Percentiles rank a stretch among this genome's conserved stretches.
phyloP scores from a whole-genome alignment of 2,888 invertebrate species.

The Theodoxus fluviatilis region DNA sequence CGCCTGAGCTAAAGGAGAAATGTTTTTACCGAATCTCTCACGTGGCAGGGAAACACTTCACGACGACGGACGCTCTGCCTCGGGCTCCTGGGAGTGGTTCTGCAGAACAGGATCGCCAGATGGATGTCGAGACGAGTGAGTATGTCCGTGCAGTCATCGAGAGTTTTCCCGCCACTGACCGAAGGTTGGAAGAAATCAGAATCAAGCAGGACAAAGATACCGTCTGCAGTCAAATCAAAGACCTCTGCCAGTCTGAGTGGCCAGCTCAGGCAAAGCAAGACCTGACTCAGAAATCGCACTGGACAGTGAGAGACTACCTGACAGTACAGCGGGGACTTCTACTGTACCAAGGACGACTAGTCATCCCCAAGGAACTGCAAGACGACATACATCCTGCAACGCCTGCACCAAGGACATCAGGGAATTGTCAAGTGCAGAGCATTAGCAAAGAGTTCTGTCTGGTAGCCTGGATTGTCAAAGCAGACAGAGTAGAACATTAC shows the following conservation, averaged over 20 bases:
- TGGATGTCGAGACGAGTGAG: constrained; percentile 11
- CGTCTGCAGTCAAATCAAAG: background rate
- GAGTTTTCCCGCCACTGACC: background rate
- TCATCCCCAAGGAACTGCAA: too few species aligned
- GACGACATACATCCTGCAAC: too few species aligned
- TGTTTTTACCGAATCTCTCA: background rate
- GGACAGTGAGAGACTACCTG: background rate
- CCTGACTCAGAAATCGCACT: background rate
- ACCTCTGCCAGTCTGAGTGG: constrained; percentile 8
- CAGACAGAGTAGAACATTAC: background rate
- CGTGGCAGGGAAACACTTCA: constrained; percentile 9
- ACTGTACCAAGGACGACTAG: too few species aligned
- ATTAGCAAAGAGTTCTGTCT: background rate
- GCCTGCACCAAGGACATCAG: constrained; percentile 9
- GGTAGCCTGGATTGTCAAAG: constrained; percentile 11
- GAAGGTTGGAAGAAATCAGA: background rate
- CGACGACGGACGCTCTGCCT: constrained; percentile 20
- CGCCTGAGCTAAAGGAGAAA: constrained; percentile 10
- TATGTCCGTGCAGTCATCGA: background rate
- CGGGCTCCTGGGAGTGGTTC: too few species aligned
- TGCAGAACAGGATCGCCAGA: too few species aligned
- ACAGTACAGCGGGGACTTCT: constrained; percentile 2
- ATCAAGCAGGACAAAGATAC: background rate
- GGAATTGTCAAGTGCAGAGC: constrained; percentile 1
- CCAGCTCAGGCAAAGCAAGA: constrained; percentile 1